Evolutionary conservation across 2,113 vertebrate species (phyloP).

Genomic region (Galemys pyrenaicus): DNA sequence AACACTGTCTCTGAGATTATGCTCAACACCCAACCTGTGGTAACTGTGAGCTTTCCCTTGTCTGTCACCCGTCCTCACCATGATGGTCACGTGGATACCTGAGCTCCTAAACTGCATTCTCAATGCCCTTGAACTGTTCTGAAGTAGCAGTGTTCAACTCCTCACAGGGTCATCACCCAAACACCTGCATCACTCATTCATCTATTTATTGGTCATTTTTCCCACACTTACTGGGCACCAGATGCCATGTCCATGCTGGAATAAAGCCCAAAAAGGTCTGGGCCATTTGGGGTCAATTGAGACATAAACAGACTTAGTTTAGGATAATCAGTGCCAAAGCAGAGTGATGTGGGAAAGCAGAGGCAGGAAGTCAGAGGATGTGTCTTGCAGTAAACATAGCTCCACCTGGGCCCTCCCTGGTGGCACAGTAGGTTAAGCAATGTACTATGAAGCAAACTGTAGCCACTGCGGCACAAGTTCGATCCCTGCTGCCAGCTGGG

Average conservation of each 20-base stretch:
- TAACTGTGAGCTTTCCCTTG: not conserved
- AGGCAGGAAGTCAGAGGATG: not conserved
- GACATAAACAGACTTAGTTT: not conserved
- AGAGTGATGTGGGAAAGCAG: not conserved
- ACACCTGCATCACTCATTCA: not conserved
- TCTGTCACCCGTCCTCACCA: accelerated
- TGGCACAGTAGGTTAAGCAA: no score
- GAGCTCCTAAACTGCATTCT: not conserved
- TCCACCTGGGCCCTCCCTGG: no score
- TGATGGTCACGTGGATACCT: not conserved
- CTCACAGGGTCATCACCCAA: not conserved
- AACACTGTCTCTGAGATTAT: not conserved
- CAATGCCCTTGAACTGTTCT: not conserved
- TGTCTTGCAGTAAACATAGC: not conserved
- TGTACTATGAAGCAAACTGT: no score
- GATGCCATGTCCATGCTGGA: not conserved
- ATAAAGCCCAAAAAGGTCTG: not conserved
- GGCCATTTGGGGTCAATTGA: not conserved
- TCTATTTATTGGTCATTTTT: not conserved
- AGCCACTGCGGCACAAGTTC: no score
- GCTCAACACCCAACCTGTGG: not conserved
- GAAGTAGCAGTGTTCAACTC: not conserved
- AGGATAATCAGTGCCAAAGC: not conserved
- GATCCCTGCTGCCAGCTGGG: no score
- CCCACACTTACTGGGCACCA: no score